Conservation (phyloP, 53 echinoderm and acorn worm genomes). For the Patiria pectinifera region DNA sequence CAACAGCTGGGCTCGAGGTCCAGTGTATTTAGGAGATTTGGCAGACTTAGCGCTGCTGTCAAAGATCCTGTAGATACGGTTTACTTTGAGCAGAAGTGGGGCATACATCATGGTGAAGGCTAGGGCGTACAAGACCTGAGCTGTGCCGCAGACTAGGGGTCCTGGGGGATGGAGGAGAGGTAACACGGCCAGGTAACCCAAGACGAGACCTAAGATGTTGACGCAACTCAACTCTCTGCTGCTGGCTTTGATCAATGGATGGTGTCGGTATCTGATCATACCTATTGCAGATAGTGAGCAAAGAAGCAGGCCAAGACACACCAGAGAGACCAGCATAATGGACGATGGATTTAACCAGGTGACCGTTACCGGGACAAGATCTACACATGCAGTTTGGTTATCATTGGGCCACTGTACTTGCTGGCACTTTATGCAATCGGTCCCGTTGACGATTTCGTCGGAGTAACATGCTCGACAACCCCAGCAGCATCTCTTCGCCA, state of each 20-base stretch:
- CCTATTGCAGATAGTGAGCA: conserved; percentile 13
- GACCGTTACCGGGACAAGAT: conserved; percentile 20
- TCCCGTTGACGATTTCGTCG: conserved; percentile 47
- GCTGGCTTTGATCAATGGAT: conserved; percentile 69
- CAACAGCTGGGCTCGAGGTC: conserved; percentile 63
- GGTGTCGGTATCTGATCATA: conserved; percentile 52
- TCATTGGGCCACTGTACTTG: conserved; percentile 36
- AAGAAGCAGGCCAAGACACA: conserved; percentile 23
- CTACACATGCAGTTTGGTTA: conserved; percentile 30
- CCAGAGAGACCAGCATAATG: conserved; percentile 15
- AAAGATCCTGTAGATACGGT: conserved; percentile 82
- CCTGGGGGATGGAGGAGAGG: conserved; percentile 41
- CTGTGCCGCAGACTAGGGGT: conserved; percentile 12
- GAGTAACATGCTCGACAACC: conserved; percentile 37
- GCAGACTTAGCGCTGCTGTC: conserved; percentile 36
- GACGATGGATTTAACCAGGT: conserved; percentile 37
- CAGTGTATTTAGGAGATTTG: conserved; percentile 49
- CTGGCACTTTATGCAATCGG: conserved; percentile 29
- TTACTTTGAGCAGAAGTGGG: conserved; percentile 61
- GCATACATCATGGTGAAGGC: conserved; percentile 67
- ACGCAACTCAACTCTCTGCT: conserved; percentile 74
- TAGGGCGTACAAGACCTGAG: conserved; percentile 38
- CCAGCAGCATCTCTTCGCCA: conserved; percentile 70
- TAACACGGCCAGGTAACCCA: conserved; percentile 63
- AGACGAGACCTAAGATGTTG: conserved; percentile 54